Conservation (phyloP, 2,888 invertebrate species). For the Spodoptera littoralis region DNA sequence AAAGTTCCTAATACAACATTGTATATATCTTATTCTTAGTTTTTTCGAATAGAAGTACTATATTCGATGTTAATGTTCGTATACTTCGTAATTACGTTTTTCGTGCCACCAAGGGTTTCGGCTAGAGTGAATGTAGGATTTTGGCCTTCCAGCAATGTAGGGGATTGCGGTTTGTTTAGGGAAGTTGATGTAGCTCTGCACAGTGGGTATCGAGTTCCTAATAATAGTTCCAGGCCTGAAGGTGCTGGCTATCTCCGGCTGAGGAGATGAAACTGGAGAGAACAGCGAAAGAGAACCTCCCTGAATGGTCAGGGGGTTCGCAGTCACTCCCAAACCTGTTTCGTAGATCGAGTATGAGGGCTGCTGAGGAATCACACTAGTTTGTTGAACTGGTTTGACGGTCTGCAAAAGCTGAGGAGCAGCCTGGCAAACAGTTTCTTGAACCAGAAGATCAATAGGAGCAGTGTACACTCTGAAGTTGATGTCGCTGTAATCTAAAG, state of each 20-base stretch:
- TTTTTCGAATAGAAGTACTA: conserved; percentile 9
- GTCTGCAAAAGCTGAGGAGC: conserved; percentile 31
- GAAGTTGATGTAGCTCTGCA: conserved; percentile 61
- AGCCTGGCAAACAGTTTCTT: conserved; percentile 93
- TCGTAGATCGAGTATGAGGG: conserved; percentile 44
- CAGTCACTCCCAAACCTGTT: conserved; percentile 45
- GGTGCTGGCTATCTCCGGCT: conserved; percentile 22
- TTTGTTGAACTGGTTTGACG: conserved; percentile 9
- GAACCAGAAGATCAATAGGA: conserved; percentile 90
- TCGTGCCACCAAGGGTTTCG: conserved; percentile 68
- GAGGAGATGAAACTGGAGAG: conserved; percentile 41
- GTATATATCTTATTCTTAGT: conserved; percentile 3
- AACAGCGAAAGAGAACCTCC: conserved; percentile 42
- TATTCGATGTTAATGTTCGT: conserved; percentile 56
- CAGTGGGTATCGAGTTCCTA: conserved; percentile 59
- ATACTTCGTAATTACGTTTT: conserved; percentile 66
- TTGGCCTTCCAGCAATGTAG: conserved; percentile 45
- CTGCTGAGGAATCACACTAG: conserved; percentile 40
- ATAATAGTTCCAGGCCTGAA: conserved; percentile 48
- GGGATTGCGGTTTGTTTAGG: conserved; percentile 62
- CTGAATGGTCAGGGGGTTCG: conserved; percentile 36
- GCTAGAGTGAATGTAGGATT: conserved; percentile 27
- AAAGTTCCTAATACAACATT: conserved; percentile 23
- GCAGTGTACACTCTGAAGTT: conserved; percentile 94
- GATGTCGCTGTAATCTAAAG: conserved; percentile 92